phyloP scores from a whole-genome alignment of 1,140 invertebrate species.

The Dinoponera quadriceps region DNA sequence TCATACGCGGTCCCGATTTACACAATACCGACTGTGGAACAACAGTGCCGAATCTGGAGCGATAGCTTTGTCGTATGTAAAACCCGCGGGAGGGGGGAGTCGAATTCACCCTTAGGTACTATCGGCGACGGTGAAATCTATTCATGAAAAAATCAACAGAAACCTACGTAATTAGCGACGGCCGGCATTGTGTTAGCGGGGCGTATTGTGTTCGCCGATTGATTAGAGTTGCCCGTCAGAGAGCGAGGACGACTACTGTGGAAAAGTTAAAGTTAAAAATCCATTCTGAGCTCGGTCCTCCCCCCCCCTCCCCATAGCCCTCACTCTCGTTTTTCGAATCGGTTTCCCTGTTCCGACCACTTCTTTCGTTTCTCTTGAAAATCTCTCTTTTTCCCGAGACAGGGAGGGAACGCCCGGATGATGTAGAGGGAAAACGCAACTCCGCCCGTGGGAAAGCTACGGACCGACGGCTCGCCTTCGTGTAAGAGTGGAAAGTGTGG shows the following conservation, averaged over 20 bases:
- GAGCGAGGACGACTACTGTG: neutral
- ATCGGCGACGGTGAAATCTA: neutral
- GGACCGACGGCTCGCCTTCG: neutral
- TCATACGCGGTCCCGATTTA: neutral
- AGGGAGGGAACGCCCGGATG: too few relatives aligned
- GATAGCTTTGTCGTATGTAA: neutral
- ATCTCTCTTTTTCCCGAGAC: neutral
- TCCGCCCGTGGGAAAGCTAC: constrained; percentile 3
- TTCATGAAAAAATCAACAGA: constrained; percentile 9
- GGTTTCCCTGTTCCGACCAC: neutral
- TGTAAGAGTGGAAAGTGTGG: neutral
- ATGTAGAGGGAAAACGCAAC: neutral
- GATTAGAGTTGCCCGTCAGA: constrained; percentile 28
- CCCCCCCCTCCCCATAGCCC: too few relatives aligned
- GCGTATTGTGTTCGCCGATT: neutral
- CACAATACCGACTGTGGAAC: neutral
- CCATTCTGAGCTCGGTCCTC: neutral
- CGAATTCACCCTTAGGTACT: neutral
- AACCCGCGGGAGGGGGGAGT: neutral
- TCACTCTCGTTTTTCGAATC: neutral
- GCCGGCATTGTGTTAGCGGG: neutral
- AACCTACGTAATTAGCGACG: neutral
- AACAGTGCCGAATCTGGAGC: neutral
- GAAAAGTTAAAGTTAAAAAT: neutral
- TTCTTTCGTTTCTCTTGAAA: constrained; percentile 13